phyloP scores from a whole-genome alignment of 2,888 invertebrate genomes.

The Griposia aprilina region DNA sequence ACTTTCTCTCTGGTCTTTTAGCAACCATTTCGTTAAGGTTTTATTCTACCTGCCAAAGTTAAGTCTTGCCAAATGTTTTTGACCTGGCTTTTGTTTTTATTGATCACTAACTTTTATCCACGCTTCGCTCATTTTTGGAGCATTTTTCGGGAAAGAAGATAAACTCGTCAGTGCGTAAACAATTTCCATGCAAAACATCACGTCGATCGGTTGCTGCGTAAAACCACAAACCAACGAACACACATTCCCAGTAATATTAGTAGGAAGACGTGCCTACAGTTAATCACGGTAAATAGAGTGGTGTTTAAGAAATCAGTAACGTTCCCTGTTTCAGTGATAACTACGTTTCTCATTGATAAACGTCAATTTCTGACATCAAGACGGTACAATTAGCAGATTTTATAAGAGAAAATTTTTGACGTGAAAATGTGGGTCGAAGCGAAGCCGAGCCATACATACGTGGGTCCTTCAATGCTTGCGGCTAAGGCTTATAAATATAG shows the following conservation, averaged over 20 bases:
- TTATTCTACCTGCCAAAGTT: conserved; percentile 49
- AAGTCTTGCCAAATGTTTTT: conserved; percentile 51
- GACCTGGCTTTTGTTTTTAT: conserved; percentile 42
- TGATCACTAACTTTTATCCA: neutral
- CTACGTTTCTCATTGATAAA: neutral
- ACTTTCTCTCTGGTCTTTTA: conserved; percentile 53
- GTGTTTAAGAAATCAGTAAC: neutral
- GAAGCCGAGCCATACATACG: no score
- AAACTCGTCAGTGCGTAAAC: neutral
- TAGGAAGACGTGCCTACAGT: neutral
- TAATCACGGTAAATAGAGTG: neutral
- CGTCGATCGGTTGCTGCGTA: neutral
- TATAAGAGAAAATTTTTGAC: no score
- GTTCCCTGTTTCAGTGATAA: neutral
- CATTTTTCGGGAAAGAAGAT: neutral
- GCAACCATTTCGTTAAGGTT: conserved; percentile 21
- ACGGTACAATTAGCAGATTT: neutral
- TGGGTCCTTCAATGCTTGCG: no score
- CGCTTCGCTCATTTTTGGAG: neutral
- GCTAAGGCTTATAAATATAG: no score
- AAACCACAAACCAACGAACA: neutral
- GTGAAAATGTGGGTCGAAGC: no score
- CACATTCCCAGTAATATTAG: neutral
- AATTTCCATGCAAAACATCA: neutral
- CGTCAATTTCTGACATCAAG: neutral